Evolutionary conservation across 2,113 vertebrate species (phyloP).

Genomic region (Ceyx cyanopectus): DNA sequence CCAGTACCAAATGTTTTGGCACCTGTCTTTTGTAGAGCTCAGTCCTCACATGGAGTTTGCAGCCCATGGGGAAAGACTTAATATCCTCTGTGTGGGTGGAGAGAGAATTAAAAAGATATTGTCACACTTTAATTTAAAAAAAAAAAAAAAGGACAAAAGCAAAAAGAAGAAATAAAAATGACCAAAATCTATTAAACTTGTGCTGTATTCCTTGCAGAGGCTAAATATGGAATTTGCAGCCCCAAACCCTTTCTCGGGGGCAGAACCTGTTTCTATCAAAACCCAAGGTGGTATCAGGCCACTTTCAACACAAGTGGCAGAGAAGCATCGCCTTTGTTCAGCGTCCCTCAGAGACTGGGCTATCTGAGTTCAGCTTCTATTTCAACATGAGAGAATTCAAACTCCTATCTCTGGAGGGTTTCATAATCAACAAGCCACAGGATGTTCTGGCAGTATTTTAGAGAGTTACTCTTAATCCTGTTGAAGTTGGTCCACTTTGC

Average conservation of each 20-base stretch:
- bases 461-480: neutral
- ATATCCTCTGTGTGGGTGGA: neutral
- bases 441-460: constrained; percentile 4
- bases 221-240: neutral
- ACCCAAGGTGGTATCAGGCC: neutral
- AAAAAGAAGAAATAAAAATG: neutral
- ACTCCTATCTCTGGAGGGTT: neutral
- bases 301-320: neutral
- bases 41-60: neutral
- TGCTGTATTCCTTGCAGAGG: neutral
- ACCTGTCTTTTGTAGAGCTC: neutral
- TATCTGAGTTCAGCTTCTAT: neutral
- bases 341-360: neutral
- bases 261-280: neutral
- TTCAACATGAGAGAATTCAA: neutral
- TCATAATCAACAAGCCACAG: neutral
- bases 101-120: neutral
- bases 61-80: neutral
- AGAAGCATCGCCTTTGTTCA: neutral
- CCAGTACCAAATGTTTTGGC: neutral
- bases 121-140: neutral
- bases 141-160: neutral
- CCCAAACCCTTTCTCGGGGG: neutral
- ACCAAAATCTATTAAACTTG: neutral
- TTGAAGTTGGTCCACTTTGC: neutral